Evolutionary conservation across 2,113 vertebrate species (phyloP).

Genomic region (Fukomys damarensis): DNA sequence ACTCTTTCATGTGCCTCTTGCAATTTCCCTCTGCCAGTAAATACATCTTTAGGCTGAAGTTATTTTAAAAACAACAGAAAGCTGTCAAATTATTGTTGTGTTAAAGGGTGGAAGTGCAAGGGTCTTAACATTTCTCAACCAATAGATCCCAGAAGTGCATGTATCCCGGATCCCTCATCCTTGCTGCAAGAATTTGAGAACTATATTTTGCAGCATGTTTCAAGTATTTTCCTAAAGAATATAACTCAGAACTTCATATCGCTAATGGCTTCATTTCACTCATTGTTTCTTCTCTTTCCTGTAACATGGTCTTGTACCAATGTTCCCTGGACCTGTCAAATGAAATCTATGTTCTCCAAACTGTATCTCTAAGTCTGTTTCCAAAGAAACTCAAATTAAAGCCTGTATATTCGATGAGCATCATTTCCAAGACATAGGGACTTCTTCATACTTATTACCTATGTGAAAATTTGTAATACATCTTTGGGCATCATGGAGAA

Average conservation of each 20-base stretch:
- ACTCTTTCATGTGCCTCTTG: background rate
- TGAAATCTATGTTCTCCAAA: background rate
- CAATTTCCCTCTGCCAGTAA: background rate
- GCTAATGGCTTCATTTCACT: background rate
- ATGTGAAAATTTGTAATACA: background rate
- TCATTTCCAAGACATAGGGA: background rate
- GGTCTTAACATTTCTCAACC: background rate
- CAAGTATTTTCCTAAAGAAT: background rate
- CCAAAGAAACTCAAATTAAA: background rate
- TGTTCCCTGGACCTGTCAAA: background rate
- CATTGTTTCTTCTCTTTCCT: background rate
- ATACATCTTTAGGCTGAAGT: background rate
- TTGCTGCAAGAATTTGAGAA: background rate
- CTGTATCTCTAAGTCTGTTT: background rate
- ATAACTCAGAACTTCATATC: background rate
- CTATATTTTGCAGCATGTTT: background rate
- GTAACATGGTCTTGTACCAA: background rate
- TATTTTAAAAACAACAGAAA: background rate
- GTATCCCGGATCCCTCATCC: no score
- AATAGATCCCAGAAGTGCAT: fast-evolving
- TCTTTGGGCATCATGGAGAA: background rate
- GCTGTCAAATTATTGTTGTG: background rate
- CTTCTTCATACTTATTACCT: background rate
- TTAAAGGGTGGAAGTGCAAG: background rate
- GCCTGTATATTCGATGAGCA: background rate